phyloP scores from a whole-genome alignment of 2,797 vertebrate species.

The Chelon auratus region DNA sequence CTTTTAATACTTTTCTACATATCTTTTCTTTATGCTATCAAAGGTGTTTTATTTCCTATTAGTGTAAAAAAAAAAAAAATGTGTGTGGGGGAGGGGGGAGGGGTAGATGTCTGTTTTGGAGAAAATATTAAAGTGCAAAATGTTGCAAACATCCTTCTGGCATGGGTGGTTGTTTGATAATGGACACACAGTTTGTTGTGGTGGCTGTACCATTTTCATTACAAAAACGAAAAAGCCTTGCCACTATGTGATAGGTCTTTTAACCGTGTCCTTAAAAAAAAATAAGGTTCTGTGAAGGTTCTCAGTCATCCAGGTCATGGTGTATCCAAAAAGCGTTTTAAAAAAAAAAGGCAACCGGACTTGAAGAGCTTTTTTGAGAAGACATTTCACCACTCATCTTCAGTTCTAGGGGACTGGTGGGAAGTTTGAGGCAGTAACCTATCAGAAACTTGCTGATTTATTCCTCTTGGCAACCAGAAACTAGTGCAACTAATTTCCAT shows the following conservation, averaged over 20 bases:
- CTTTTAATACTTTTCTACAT: constrained; percentile 89
- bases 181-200: constrained; percentile 26
- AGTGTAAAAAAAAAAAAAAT: constrained; percentile 78
- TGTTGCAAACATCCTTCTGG: constrained; percentile 80
- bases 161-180: constrained; percentile 73
- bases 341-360: too few relatives aligned
- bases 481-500: too few relatives aligned
- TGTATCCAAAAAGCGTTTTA: too few relatives aligned
- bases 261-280: background rate
- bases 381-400: too few relatives aligned
- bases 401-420: too few relatives aligned
- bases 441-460: too few relatives aligned
- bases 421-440: too few relatives aligned
- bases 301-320: too few relatives aligned
- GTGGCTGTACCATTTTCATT: background rate
- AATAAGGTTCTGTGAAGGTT: too few relatives aligned
- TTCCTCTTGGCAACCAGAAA: too few relatives aligned
- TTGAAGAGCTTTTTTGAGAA: too few relatives aligned
- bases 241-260: background rate
- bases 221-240: background rate
- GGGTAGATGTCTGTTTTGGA: constrained; percentile 86
- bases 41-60: constrained; percentile 84
- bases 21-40: constrained; percentile 84
- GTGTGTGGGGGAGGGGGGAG: constrained; percentile 66
- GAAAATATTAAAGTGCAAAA: constrained; percentile 88